phyloP scores from a whole-genome alignment of 2,888 invertebrate genomes.

The Pyrrhia umbra region DNA sequence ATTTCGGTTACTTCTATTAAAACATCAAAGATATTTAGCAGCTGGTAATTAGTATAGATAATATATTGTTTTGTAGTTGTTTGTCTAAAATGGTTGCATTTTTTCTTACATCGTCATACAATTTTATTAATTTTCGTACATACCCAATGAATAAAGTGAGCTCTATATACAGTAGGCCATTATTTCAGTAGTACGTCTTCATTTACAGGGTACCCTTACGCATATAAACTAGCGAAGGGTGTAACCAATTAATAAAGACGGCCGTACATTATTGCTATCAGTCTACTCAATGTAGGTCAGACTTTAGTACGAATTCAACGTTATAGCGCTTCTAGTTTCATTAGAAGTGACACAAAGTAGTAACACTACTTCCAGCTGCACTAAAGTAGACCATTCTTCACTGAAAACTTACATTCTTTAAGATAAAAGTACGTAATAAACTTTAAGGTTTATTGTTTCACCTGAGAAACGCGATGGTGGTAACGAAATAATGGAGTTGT shows the following conservation, averaged over 20 bases:
- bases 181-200: conserved; percentile 9
- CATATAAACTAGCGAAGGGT: neutral
- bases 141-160: neutral
- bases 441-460: conserved; percentile 43
- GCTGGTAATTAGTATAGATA: too few species aligned
- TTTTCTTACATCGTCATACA: neutral
- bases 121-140: neutral
- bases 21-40: too few species aligned
- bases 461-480: conserved; percentile 11
- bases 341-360: conserved; percentile 37
- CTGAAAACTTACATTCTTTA: conserved; percentile 39
- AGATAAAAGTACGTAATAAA: conserved; percentile 41
- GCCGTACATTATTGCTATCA: neutral
- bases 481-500: conserved; percentile 18
- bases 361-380: conserved; percentile 21
- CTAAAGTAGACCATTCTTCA: conserved; percentile 43
- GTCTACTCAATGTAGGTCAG: neutral
- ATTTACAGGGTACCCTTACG: conserved; percentile 26
- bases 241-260: neutral
- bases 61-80: too few species aligned
- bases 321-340: conserved; percentile 20
- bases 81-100: too few species aligned
- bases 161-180: neutral
- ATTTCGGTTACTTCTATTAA: too few species aligned
- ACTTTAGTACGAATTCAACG: conserved; percentile 10